Conservation (phyloP, 2,113 vertebrate species). For the Tringa solitaria region DNA sequence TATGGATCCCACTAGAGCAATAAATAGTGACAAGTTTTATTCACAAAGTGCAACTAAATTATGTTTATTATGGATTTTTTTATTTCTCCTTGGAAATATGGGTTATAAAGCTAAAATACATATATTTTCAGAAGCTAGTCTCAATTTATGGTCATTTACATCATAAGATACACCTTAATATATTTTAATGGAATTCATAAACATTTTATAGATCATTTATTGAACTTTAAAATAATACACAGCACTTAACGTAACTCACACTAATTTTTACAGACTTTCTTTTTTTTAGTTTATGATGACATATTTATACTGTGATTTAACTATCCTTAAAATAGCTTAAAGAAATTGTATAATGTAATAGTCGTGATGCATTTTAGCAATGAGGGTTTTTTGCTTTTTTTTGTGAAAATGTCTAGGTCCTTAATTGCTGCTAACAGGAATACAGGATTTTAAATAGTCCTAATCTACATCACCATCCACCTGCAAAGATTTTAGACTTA, state of each 20-base stretch:
- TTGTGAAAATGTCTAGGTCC: not conserved
- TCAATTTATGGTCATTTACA: not conserved
- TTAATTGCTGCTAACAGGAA: not conserved
- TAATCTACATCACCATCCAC: not conserved
- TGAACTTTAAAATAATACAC: not conserved
- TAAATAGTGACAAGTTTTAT: not conserved
- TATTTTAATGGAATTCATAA: not conserved
- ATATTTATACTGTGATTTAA: not conserved
- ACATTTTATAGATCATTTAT: not conserved
- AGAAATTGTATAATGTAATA: not conserved
- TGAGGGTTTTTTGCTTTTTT: not conserved
- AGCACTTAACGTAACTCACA: not conserved
- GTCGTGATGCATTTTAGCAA: not conserved
- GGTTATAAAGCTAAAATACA: not conserved
- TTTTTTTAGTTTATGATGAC: not conserved
- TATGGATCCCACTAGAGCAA: not conserved
- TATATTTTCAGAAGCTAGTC: not conserved
- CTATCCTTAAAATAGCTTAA: not conserved
- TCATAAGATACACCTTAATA: not conserved
- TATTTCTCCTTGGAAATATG: not conserved
- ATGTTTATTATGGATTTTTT: not conserved
- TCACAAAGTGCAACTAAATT: not conserved
- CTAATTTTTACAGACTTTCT: not conserved
- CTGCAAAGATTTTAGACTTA: not conserved
- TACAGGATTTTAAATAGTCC: not conserved